phyloP scores from a whole-genome alignment of 2,888 invertebrate species.

The Pyrrhia umbra region DNA sequence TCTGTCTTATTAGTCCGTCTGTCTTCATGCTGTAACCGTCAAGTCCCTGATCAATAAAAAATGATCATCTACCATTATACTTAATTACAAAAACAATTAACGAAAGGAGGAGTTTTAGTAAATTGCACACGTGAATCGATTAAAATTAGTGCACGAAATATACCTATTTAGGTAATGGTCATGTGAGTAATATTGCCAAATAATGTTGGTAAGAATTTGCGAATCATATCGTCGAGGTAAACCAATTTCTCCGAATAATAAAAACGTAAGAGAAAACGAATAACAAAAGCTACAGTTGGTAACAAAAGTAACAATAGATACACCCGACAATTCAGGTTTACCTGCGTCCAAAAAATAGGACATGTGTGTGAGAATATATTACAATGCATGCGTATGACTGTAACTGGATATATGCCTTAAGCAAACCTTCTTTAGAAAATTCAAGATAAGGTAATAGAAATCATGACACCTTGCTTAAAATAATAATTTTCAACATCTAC shows the following conservation, averaged over 20 bases:
- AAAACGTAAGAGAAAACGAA: constrained; percentile 4
- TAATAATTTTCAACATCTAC: constrained; percentile 9
- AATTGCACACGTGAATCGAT: no score
- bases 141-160: neutral
- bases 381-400: constrained; percentile 25
- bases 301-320: no score
- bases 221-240: constrained; percentile 22
- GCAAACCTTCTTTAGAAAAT: neutral
- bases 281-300: constrained; percentile 32
- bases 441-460: neutral
- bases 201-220: constrained; percentile 7
- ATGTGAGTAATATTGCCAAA: neutral
- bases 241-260: constrained; percentile 13
- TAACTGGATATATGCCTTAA: constrained; percentile 12
- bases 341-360: constrained; percentile 23
- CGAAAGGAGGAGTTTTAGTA: no score
- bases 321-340: constrained; percentile 24
- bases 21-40: no score
- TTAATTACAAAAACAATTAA: no score
- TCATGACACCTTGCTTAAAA: neutral
- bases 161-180: neutral
- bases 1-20: no score
- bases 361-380: constrained; percentile 14
- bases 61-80: no score
- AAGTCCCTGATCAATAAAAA: no score